Evolutionary conservation across 2,888 invertebrate species (phyloP), one percentile per base, ranked within the genome.

Genomic region (Hydrotaea diabolus): DNA sequence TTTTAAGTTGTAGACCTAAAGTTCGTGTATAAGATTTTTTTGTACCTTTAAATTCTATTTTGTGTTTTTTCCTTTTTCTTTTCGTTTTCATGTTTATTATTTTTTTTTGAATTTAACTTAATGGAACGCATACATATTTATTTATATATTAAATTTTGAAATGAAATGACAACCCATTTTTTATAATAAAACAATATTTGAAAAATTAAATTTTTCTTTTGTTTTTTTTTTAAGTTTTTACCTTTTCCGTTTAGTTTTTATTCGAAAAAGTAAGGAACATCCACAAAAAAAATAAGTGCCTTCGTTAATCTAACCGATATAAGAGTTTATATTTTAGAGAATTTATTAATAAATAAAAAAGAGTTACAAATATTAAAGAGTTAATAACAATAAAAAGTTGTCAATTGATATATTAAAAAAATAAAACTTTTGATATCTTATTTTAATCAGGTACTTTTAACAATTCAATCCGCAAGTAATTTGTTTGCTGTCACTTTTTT

Each of bases 221-320:
- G 21, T 17, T 71, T 77, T 71, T 49, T 9, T 78, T 78, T 19
- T 53, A 8, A 3, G 5, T 39, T 13, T 39, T 39, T 39, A 39
- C 9, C 8, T 4, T 9, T 26, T 23, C 23, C 21, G 17, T 43
- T 49, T 46, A n/a, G 23, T 59, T 66, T 36, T 64, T 36, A 26
- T n/a, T 9, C 8, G 36, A 36, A 36, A 36, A 31, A n/a, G 3
- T n/a, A n/a, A n/a, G n/a, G n/a, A n/a, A n/a, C n/a, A 13, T 36
- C 66, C 17, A 2, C n/a, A 39, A 11, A 39, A 2, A 77, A 66
- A 43, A 23, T 43, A 80, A 83, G 83, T 84, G 83, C 83, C 80
- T 84, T 84, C 74, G 43, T 59, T 62, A 73, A 46, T 62, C 69
- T 69, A 13, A 69, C 21, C 69, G 46, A 43, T 62, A 46, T 62